Evolutionary conservation across 2,113 vertebrate species (phyloP), one percentile per base, ranked within the genome.

Genomic region (Myrmecophaga tridactyla): DNA sequence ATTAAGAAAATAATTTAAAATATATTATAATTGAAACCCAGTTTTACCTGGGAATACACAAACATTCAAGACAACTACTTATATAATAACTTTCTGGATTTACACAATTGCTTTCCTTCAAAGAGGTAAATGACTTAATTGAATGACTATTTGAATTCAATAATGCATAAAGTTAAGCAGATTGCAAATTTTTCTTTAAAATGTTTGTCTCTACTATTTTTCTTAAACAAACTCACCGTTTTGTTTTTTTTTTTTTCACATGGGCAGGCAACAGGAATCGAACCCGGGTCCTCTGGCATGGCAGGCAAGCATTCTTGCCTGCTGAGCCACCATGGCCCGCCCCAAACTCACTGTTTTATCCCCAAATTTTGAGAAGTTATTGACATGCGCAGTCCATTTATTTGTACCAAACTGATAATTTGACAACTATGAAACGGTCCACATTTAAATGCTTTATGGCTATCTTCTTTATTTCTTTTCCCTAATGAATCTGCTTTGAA

Each of bases 401-500:
- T 89, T 96, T 81, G 17, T 21, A 48, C 34, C 56, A 67, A 94
- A 89, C 15, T 65, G 82, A 18, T 75, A 36, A 63, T 25, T 69
- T 82, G 77, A 77, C 84, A 75, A 69, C 62, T 41, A 76, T 51
- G 96, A 97, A 98, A 94, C 34, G 67, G 17, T 31, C 86, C 13
- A 90, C 60, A 43, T 86, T 94, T 48, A 97, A 97, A 86, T 46
- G 72, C 63, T 96, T 95, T 93, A 89, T 85, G 34, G 14, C 31
- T 56, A 65, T 72, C 89, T 76, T 60, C 87, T 89, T 96, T 85
- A 56, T 69, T 81, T 93, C 29, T 90, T 69, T 93, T 58, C 18
- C 51, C 86, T 27, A 85, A 96, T 93, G 97, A 96, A 73, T 77
- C 80, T 90, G 25, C 62, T n/a, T 11, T 89, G 60, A 96, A 96